phyloP scores from a whole-genome alignment of 2,113 vertebrate genomes.

The Polyodon spathula region DNA sequence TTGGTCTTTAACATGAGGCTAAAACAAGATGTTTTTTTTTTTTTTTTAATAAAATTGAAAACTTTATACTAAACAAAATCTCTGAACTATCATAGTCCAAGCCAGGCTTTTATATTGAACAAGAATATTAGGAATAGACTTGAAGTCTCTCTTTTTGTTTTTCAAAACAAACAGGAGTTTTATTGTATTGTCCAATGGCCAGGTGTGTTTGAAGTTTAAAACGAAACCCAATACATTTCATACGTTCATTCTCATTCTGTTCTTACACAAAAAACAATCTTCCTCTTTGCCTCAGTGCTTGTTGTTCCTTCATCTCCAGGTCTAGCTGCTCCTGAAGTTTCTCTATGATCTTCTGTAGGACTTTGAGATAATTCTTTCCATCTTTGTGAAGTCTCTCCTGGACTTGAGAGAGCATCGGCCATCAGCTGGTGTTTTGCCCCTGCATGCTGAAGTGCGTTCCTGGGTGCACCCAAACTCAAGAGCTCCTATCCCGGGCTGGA shows the following conservation, averaged over 20 bases:
- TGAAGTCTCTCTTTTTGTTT: too few species aligned
- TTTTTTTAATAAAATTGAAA: too few species aligned
- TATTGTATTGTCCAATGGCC: too few species aligned
- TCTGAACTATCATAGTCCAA: too few species aligned
- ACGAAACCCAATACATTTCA: too few species aligned
- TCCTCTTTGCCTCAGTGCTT: slow-evolving; percentile 54
- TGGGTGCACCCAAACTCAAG: slow-evolving; percentile 46
- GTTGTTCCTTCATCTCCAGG: slow-evolving; percentile 60
- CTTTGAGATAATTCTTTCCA: slow-evolving; percentile 47
- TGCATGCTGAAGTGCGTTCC: slow-evolving; percentile 50
- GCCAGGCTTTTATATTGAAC: too few species aligned
- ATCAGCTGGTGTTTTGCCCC: slow-evolving; percentile 53
- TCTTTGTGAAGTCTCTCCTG: slow-evolving; percentile 55
- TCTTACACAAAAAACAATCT: slow-evolving; percentile 63
- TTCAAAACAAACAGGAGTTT: too few species aligned
- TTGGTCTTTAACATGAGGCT: too few species aligned
- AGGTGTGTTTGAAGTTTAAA: too few species aligned
- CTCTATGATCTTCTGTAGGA: slow-evolving; percentile 55
- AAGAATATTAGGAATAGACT: too few species aligned
- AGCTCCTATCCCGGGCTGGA: slow-evolving; percentile 62
- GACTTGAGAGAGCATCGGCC: slow-evolving; percentile 26
- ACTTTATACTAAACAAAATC: too few species aligned
- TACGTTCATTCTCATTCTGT: not conserved
- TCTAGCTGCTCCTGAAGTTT: slow-evolving; percentile 55
- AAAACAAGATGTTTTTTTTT: too few species aligned